Conservation (phyloP, 2,113 vertebrate species). For the Cranoglanis bouderius region DNA sequence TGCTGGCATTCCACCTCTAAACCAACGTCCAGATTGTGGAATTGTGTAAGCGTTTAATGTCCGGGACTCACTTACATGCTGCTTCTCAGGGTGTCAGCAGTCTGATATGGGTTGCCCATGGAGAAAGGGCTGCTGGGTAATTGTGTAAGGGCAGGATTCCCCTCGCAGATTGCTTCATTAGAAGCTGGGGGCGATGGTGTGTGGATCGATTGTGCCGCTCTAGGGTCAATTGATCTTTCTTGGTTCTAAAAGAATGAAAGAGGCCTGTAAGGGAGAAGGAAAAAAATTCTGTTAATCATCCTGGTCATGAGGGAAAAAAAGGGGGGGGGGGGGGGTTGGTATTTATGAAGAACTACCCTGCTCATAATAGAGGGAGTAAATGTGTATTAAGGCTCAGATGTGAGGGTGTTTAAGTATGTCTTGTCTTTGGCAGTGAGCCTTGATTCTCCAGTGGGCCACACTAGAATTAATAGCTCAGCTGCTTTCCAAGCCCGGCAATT, state of each 20-base stretch:
- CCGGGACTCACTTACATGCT: constrained; percentile 17
- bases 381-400: constrained; percentile 39
- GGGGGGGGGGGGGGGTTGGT: background rate
- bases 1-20: constrained; percentile 33
- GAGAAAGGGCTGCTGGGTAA: constrained; percentile 49
- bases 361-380: constrained; percentile 13
- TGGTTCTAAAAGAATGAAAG: constrained; percentile 15
- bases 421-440: constrained; percentile 43
- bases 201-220: constrained; percentile 51
- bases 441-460: constrained; percentile 53
- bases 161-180: constrained; percentile 58
- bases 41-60: constrained; percentile 32
- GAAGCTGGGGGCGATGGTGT: constrained; percentile 39
- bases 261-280: background rate
- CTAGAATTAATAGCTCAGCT: constrained; percentile 61
- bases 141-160: constrained; percentile 54
- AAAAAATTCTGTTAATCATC: constrained; percentile 47
- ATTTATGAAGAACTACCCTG: constrained; percentile 15
- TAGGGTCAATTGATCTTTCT: constrained; percentile 55
- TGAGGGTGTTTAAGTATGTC: constrained; percentile 47
- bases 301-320: background rate
- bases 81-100: constrained; percentile 34
- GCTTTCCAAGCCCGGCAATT: constrained; percentile 56
- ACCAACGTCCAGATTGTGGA: constrained; percentile 38
- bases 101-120: constrained; percentile 40